Conservation (phyloP, 2,113 vertebrate species). For the Lophura nycthemera region DNA sequence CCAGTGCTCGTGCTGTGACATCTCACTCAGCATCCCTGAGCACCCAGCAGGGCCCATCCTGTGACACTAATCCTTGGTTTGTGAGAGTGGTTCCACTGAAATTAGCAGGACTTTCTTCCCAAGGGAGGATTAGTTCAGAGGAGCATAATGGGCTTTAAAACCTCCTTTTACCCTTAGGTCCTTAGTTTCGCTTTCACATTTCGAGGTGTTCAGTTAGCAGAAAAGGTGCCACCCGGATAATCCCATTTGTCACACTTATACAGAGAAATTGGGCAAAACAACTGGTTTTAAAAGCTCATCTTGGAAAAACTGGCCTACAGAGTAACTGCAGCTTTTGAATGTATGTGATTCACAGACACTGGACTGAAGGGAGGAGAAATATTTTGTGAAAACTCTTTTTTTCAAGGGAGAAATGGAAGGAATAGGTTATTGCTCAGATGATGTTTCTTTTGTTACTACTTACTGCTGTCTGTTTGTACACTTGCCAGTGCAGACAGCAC, state of each 20-base stretch:
- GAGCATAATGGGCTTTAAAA: background rate
- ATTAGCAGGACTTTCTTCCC: background rate
- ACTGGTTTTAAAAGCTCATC: conserved; percentile 16
- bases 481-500: conserved; percentile 45
- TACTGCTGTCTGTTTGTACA: conserved; percentile 69
- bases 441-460: conserved; percentile 62
- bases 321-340: conserved; percentile 57
- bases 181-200: background rate
- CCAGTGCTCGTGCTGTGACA: accelerated
- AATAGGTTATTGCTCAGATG: conserved; percentile 25
- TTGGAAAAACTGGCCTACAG: background rate
- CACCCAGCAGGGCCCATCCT: background rate
- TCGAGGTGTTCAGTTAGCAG: background rate
- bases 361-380: conserved; percentile 40
- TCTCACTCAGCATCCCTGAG: background rate
- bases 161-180: background rate
- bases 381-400: conserved; percentile 21
- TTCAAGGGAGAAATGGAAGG: conserved; percentile 10
- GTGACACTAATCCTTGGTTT: background rate
- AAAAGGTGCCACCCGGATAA: background rate
- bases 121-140: background rate
- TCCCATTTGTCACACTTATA: background rate
- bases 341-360: conserved; percentile 44
- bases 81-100: background rate
- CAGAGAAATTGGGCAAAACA: background rate